Base-by-base conservation (phyloP, 2,888 invertebrate genomes). In the Dioctria rufipes region DNA sequence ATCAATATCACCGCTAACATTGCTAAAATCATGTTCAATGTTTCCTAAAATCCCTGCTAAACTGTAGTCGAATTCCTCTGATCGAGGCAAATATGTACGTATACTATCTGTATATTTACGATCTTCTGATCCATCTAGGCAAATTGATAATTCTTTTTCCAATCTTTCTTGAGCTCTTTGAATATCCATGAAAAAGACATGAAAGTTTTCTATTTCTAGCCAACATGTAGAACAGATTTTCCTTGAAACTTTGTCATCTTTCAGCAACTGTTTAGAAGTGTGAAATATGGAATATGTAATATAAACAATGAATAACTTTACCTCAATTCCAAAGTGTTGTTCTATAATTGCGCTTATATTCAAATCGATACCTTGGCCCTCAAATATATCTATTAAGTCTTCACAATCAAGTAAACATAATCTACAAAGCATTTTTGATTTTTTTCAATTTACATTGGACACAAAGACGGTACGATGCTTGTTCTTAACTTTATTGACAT, bases 141-240 rank as follows among this genome's bases (percentile, higher is more conserved):
- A 65, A 39, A 80, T 81, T 46, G 51, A 71, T 71, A 81, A 49
- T 71, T 81, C 80, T 11, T 63, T 69, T 4, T 65, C 46, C 4
- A 82, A 37, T 37, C 65, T 71, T 4, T 80, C 71, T 60, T 82
- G 82, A 39, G 80, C 82, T 5, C 78, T 69, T 49, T 79, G 78
- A 9, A 82, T 80, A 25, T 80, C 82, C 9, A 82, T 9, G 13
- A 60, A 82, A 78, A 82, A 82, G n/a, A 80, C 77, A 49, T 82
- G 82, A 40, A 82, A 82, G 71, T 82, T 82, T 43, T 82, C 82
- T 9, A 82, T 65, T 78, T 82, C 82, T 37, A 82, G 25, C 82
- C 82, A 82, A 60, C 82, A 82, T 3, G 80, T 79, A 46, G 78
- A 54, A 43, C 82, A 82, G 25, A 82, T 82, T 78, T 82, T 82